phyloP scores from a whole-genome alignment of 2,888 invertebrate species.

The Cybosia mesomella region DNA sequence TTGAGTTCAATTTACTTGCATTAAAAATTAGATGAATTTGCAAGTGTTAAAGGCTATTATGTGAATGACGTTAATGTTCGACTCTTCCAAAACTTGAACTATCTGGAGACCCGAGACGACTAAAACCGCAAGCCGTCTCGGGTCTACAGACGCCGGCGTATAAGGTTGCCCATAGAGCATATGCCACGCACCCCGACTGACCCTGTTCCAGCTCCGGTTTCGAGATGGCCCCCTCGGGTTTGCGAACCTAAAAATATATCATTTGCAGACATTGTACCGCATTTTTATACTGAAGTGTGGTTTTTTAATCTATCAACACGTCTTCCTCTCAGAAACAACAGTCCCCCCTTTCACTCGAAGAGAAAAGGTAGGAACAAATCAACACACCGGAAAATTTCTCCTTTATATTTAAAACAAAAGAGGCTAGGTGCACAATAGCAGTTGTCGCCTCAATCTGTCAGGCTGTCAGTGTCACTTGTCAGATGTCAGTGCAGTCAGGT shows the following conservation, averaged over 20 bases:
- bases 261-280: neutral
- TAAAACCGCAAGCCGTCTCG: too few species aligned
- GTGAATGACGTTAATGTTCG: too few species aligned
- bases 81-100: too few species aligned
- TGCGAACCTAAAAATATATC: too few species aligned
- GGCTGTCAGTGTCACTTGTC: slow-evolving; percentile 69
- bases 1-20: neutral
- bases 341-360: neutral
- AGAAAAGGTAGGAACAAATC: slow-evolving; percentile 26
- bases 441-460: slow-evolving; percentile 63
- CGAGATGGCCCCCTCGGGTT: too few species aligned
- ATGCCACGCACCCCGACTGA: too few species aligned
- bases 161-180: too few species aligned
- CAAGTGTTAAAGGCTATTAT: too few species aligned
- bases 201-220: too few species aligned
- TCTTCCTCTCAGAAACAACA: slow-evolving; percentile 8
- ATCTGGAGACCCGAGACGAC: too few species aligned
- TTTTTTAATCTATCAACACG: slow-evolving; percentile 26
- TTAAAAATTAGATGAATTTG: neutral
- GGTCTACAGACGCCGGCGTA: too few species aligned
- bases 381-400: slow-evolving; percentile 42
- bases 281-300: neutral
- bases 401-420: slow-evolving; percentile 58
- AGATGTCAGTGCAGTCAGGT: slow-evolving; percentile 64
- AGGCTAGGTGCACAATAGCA: slow-evolving; percentile 59